A percentile compares a stretch with the other conserved stretches of the same genome.
Conservation (phyloP, 2,113 vertebrate genomes). For the Merops nubicus region DNA sequence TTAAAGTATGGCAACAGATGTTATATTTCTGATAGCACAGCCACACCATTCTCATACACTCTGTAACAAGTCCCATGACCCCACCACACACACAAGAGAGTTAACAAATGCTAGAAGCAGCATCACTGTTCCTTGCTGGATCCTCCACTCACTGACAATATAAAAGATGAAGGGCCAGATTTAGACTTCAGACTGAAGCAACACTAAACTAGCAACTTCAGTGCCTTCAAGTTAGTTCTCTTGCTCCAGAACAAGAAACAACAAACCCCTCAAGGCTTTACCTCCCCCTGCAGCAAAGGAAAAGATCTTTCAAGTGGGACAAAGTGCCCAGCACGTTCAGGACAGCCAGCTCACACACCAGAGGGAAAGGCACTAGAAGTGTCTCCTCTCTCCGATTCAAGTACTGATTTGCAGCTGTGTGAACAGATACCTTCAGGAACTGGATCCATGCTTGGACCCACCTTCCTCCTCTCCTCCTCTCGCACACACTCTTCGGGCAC, state of each 20-base stretch:
- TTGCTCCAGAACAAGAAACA: background rate
- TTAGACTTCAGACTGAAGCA: background rate
- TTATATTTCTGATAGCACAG: background rate
- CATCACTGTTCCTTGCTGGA: background rate
- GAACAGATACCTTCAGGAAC: background rate
- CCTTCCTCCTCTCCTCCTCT: background rate
- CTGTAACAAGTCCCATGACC: background rate
- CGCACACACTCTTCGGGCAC: background rate
- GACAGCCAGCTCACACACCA: background rate
- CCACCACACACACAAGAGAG: background rate
- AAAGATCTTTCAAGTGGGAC: background rate
- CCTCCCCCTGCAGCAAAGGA: background rate
- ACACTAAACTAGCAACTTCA: background rate
- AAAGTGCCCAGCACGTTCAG: background rate
- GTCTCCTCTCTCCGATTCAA: background rate
- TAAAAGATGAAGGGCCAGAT: background rate
- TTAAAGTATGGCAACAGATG: background rate
- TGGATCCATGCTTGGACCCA: background rate
- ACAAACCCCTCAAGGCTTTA: background rate
- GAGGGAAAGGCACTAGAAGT: background rate
- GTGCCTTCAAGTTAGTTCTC: background rate
- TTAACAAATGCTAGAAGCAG: background rate
- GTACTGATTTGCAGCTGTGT: background rate
- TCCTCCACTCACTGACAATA: background rate
- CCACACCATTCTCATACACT: background rate